Percentiles rank a stretch among this genome's conserved stretches.
These are phyloP conservation scores for Thalassaphorura encarpata DNA, from an alignment of 1,140 invertebrate species.

Conservation along the genomic window DNA sequence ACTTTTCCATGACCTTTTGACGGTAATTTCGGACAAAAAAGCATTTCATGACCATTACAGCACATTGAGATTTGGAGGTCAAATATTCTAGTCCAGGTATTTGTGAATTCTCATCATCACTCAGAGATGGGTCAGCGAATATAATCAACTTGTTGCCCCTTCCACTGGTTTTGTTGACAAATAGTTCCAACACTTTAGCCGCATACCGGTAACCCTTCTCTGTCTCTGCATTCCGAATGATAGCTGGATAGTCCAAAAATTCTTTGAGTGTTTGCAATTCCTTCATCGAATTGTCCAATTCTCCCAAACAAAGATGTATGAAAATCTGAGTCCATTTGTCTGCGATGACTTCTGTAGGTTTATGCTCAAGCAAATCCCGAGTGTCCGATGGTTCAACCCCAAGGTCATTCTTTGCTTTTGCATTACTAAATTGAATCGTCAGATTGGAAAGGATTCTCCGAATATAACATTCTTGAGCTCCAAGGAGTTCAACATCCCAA, in stretches of 20 bases:
- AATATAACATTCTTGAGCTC: not conserved
- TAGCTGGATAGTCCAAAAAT: not conserved
- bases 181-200: not conserved
- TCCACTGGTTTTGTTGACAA: not conserved
- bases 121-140: not conserved
- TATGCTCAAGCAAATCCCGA: slow-evolving; percentile 2
- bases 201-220: slow-evolving; percentile 1
- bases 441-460: not conserved
- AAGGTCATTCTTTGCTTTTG: no score
- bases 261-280: slow-evolving; percentile 6
- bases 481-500: not conserved
- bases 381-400: not conserved
- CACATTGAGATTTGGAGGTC: not conserved
- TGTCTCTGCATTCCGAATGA: slow-evolving; percentile 1
- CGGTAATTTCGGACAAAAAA: slow-evolving; percentile 8
- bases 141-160: not conserved
- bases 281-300: not conserved
- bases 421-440: not conserved
- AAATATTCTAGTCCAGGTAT: slow-evolving; percentile 4
- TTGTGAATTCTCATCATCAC: not conserved
- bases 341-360: slow-evolving; percentile 8
- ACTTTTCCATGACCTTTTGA: not conserved
- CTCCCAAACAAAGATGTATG: not conserved
- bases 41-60: not conserved
- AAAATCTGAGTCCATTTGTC: slow-evolving; percentile 14